Conservation (phyloP, 2,113 vertebrate species). For the Xiphophorus couchianus region DNA sequence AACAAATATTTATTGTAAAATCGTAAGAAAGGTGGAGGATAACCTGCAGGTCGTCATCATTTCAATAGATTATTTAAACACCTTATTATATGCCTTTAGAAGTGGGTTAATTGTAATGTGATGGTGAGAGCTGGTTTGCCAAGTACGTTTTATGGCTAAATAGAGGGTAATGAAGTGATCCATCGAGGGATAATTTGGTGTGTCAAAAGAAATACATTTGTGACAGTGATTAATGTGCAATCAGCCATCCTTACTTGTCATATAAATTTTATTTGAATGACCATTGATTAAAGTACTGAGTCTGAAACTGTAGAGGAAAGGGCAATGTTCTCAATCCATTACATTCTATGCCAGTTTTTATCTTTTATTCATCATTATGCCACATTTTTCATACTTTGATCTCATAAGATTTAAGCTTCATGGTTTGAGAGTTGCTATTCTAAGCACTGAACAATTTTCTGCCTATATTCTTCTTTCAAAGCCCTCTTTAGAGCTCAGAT, state of each 20-base stretch:
- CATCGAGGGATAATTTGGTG: conserved; percentile 34
- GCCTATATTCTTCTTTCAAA: conserved; percentile 12
- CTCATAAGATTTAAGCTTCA: conserved; percentile 5
- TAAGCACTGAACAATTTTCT: conserved; percentile 3
- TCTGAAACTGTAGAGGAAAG: conserved; percentile 41
- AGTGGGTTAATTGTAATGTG: conserved; percentile 11
- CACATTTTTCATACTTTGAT: conserved; percentile 18
- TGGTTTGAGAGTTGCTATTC: not conserved
- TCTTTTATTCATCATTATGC: conserved; percentile 22
- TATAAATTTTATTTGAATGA: conserved; percentile 43
- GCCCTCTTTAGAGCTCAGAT: not conserved
- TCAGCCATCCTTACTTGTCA: conserved; percentile 40
- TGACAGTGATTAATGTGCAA: conserved; percentile 61
- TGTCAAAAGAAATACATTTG: conserved; percentile 48
- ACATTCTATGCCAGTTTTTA: conserved; percentile 28
- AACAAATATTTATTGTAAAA: not conserved
- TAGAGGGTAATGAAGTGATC: conserved; percentile 24
- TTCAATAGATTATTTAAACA: not conserved
- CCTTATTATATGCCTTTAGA: conserved; percentile 7
- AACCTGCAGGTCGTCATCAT: not conserved
- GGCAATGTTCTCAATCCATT: conserved; percentile 13
- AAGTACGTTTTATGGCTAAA: conserved; percentile 15
- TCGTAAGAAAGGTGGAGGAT: not conserved
- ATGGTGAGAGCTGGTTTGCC: conserved; percentile 3
- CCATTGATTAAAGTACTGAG: conserved; percentile 49